These are phyloP conservation scores for Petrocephalus schoutedeni DNA, from an alignment of 2,797 vertebrate genomes.

Conservation along the genomic window DNA sequence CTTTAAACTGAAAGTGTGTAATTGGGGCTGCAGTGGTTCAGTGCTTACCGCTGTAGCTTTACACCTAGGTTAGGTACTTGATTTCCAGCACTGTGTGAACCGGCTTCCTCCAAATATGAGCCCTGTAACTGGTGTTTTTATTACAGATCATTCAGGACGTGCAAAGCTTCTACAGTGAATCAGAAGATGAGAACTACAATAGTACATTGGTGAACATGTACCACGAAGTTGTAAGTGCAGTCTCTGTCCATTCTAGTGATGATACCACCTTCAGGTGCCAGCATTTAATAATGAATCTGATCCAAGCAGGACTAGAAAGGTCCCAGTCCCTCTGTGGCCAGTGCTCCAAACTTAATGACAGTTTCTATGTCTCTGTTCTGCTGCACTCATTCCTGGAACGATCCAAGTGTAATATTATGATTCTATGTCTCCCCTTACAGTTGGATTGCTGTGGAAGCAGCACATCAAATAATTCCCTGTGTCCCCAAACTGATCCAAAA, in stretches of 20 bases:
- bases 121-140: background rate
- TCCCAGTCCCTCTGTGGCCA: background rate
- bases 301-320: background rate
- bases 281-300: background rate
- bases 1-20: background rate
- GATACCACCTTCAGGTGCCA: background rate
- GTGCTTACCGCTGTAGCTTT: background rate
- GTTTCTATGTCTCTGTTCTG: background rate
- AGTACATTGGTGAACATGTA: constrained; percentile 63
- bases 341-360: background rate
- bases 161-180: constrained; percentile 74
- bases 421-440: constrained; percentile 40
- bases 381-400: too few relatives aligned
- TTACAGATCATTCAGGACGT: constrained; percentile 78
- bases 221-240: constrained; percentile 72
- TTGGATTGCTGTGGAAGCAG: constrained; percentile 58
- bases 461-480: constrained; percentile 21
- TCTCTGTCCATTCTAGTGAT: background rate
- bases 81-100: background rate
- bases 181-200: constrained; percentile 51
- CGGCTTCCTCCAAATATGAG: background rate
- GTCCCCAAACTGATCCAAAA: constrained; percentile 24
- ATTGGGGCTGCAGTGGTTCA: background rate
- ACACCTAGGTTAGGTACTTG: background rate
- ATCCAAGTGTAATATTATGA: background rate